Evolutionary conservation across 2,888 invertebrate genomes (phyloP), one percentile per base, ranked within the genome.

Genomic region (Cotesia congregata): DNA sequence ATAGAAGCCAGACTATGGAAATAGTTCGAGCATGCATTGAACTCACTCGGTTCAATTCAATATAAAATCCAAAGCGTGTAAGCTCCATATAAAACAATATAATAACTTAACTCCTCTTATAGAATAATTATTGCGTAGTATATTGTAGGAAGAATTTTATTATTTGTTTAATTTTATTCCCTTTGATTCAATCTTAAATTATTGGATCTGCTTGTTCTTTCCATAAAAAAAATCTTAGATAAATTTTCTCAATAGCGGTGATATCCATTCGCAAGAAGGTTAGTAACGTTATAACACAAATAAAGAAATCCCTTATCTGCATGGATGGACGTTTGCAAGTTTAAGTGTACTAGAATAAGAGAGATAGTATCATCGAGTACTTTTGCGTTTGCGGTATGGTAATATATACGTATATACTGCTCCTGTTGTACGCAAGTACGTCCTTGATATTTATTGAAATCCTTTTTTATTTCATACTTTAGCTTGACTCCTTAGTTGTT

Each of bases 381-480:
- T 65, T 62, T 15, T 30, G 30, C 30, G 30, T 50, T 50, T 50
- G 50, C 50, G 50, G 50, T 50, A 61, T 67, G 62, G 40, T 60
- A 60, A 41, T 62, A 62, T 69, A 78, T 72, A 60, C 67, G 75
- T 74, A 75, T 74, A 67, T 75, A 72, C 67, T 77, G 82, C 82
- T 82, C 81, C 82, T 82, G 82, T 82, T 82, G 80, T 79, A 82
- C 82, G 80, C 82, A 77, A 77, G 76, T 78, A 76, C 80, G 78
- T 81, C 78, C 78, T 75, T 74, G 77, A 78, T 82, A 83, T 84
- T 84, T 84, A 84, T 84, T 81, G 78, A 82, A 82, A 83, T 84
- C 81, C 81, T 81, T 50, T 50, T 50, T 50, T 50, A 50, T 50
- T 12, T 50, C 12, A 12, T 50, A 50, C 12, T 50, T 30, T 30